Percentiles rank a stretch among this genome's conserved stretches.
Conservation (phyloP, 2,113 vertebrate species). For the Haemorhous mexicanus region DNA sequence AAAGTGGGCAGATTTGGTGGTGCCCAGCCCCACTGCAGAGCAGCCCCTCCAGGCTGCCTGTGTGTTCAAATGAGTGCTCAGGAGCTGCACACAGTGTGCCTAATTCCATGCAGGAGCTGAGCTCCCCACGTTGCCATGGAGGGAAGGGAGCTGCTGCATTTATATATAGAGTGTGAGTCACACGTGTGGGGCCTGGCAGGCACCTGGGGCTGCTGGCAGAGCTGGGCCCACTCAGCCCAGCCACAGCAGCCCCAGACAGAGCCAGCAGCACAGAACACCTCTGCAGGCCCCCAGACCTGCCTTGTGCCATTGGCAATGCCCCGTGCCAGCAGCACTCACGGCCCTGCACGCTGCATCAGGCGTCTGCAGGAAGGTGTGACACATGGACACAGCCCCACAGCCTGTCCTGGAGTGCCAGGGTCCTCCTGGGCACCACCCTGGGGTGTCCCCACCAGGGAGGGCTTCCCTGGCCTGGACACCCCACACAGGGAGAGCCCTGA, state of each 20-base stretch:
- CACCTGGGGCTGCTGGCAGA: not conserved
- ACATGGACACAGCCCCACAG: rapidly evolving
- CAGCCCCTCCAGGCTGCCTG: not conserved
- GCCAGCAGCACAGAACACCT: not conserved
- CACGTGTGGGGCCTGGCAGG: not conserved
- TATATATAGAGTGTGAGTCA: conserved; percentile 17
- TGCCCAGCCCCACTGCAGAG: not conserved
- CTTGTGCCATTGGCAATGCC: rapidly evolving
- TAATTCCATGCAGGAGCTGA: not conserved
- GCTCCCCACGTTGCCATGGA: conserved; percentile 17
- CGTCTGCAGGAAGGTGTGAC: not conserved
- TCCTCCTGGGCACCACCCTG: rapidly evolving
- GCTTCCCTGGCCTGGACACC: not conserved
- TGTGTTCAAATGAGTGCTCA: not conserved
- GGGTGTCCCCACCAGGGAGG: not conserved
- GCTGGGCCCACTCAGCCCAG: not conserved
- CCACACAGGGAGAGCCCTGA: not conserved
- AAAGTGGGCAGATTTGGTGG: not conserved
- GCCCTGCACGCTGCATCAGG: rapidly evolving
- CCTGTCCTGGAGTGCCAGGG: rapidly evolving
- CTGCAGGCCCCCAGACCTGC: not conserved
- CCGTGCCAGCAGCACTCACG: not conserved
- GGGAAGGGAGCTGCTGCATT: not conserved
- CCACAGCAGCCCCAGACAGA: not conserved
- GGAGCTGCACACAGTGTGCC: not conserved